phyloP scores from a whole-genome alignment of 2,888 invertebrate genomes.

The Campoletis raptor region DNA sequence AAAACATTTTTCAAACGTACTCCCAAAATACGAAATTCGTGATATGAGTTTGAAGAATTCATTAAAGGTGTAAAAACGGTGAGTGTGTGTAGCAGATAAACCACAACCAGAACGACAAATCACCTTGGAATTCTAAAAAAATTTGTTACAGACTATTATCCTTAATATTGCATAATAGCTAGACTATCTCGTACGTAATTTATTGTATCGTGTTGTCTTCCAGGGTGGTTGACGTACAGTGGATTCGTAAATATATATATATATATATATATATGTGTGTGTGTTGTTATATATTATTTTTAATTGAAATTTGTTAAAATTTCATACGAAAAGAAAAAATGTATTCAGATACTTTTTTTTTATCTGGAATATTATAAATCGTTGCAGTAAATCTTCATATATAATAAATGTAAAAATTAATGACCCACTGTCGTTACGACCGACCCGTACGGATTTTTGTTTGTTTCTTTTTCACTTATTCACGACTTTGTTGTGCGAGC shows the following conservation, averaged over 20 bases:
- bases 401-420: constrained; percentile 33
- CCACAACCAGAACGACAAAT: constrained; percentile 74
- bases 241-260: constrained; percentile 51
- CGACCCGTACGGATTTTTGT: constrained; percentile 50
- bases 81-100: constrained; percentile 65
- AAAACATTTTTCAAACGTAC: constrained; percentile 64
- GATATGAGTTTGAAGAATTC: constrained; percentile 70
- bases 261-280: not conserved
- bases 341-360: not conserved
- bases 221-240: constrained; percentile 63
- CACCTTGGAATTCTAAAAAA: constrained; percentile 67
- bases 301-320: constrained; percentile 16
- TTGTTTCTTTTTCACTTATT: constrained; percentile 38
- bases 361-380: constrained; percentile 6
- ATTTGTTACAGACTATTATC: constrained; percentile 73
- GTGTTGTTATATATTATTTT: not conserved
- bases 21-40: constrained; percentile 53
- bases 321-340: not conserved
- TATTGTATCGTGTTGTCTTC: constrained; percentile 66
- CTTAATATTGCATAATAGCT: constrained; percentile 73
- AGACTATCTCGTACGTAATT: constrained; percentile 70
- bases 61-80: constrained; percentile 71
- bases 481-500: constrained; percentile 72
- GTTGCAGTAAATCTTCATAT: constrained; percentile 40
- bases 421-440: constrained; percentile 57